Base-by-base conservation (phyloP, 2,888 invertebrate genomes). In the Metalampra italica region DNA sequence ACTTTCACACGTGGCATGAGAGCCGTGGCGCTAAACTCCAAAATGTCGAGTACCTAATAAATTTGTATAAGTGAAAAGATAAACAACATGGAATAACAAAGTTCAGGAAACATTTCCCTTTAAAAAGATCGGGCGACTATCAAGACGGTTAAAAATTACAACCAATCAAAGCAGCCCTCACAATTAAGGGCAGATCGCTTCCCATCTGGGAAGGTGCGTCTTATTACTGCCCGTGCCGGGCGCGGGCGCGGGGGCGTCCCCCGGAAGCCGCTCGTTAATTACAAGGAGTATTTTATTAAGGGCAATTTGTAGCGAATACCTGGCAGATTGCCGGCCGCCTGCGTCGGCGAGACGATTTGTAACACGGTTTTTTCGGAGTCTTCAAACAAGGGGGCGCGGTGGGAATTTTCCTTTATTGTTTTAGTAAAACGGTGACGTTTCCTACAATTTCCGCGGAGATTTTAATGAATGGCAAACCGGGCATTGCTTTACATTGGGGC, bases 221-320 rank as follows among this genome's bases (percentile, higher is more conserved):
- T 78, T 84, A 81, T 84, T 84, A 83, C 82, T 83, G 81, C 79
- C 78, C 73, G 72, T 70, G 63, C 30, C 30, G 30, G 7, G 30
- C 9, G 1, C 32, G 32, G 1, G 1, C 48, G 43, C 37, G 50
- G 45, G 43, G 61, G n/a, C n/a, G n/a, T 54, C 49, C 39, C 42
- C 55, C 61, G 59, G 61, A 61, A 51, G 51, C 59, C 48, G 53
- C 73, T 76, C 83, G 78, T 84, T 86, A 85, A 86, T 86, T 84
- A 82, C 76, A 75, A 70, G 64, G 73, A 80, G 81, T 82, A 82
- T 84, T 86, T 86, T 84, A 85, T 85, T 82, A 81, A 75, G 73
- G 77, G 75, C 86, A 86, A 86, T 86, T 86, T 86, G 86, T 84
- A 67, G 68, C 68, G 64, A 78, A 82, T 85, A 85, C 86, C 86